These are phyloP conservation scores for Archegozetes longisetosus DNA, from an alignment of 1,140 invertebrate genomes.

Conservation along the genomic window DNA sequence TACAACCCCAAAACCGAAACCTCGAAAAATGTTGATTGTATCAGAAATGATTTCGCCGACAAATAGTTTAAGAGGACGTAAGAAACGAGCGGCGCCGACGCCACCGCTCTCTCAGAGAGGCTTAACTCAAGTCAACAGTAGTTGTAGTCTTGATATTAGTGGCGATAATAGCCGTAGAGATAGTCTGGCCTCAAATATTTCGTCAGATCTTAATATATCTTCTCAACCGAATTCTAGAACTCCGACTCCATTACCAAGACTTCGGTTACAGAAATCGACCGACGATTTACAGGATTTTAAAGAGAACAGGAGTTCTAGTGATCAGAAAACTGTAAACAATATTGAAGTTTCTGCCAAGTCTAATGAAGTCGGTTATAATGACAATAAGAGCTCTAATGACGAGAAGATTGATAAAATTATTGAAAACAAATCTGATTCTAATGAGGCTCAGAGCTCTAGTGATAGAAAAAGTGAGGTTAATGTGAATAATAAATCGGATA, in stretches of 20 bases:
- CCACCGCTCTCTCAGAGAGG: not conserved
- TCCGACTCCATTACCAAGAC: conserved; percentile 11
- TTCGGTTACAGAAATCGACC: not conserved
- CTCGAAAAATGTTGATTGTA: not conserved
- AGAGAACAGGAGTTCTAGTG: too few relatives aligned
- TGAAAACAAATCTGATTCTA: not conserved
- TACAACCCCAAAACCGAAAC: not conserved
- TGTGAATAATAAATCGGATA: too few relatives aligned
- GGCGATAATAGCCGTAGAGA: not conserved
- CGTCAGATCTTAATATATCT: not conserved
- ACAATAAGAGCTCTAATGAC: too few relatives aligned
- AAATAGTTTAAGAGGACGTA: not conserved
- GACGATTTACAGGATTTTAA: not conserved
- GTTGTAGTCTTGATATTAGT: not conserved
- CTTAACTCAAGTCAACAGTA: not conserved
- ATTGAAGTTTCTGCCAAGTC: too few relatives aligned
- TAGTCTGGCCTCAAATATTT: not conserved
- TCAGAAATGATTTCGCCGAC: not conserved
- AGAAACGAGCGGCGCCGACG: conserved; percentile 8
- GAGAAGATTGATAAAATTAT: too few relatives aligned
- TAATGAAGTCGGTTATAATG: too few relatives aligned
- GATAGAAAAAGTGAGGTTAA: too few relatives aligned
- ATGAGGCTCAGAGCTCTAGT: too few relatives aligned
- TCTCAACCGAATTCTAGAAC: not conserved
- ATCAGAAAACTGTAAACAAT: too few relatives aligned